Base-by-base conservation (phyloP, 2,888 invertebrate species). In the Euspilapteryx auroguttella region DNA sequence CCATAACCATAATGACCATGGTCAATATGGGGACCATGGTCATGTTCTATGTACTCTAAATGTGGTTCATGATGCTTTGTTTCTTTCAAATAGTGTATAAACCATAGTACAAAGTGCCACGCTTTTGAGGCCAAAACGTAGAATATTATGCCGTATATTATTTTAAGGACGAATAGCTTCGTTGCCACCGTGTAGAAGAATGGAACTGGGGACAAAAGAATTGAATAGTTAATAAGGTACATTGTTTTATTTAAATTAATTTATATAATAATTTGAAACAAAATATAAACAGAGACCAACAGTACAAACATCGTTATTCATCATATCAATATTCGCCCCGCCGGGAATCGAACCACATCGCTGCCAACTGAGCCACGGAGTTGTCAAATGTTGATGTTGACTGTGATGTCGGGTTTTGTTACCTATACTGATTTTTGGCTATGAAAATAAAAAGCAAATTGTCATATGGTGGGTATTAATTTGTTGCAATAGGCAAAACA, bases 131-230 rank as follows among this genome's bases (percentile, higher is more conserved):
- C 32, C 0, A 73, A 37, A 0, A 49, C 51, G 39, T 49, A 69
- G 39, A 73, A 62, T 3, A 73, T 42, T 2, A 51, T 52, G 2
- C 68, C 73, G 27, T 73, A 73, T 0, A 71, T 42, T 0, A 73
- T 44, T 32, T 73, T 73, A 14, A 73, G 35, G 1, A 73, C 48
- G 34, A 73, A 53, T 0, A 73, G 31, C 33, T 73, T 73, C 2
- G 66, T 61, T 2, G 65, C 66, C 1, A 57, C 58, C 2, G 61
- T 65, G 48, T 64, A 73, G 49, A 69, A 54, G 37, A 73, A 66
- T 32, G 68, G 69, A 26, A 62, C 73, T 73, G 68, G 12, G 43
- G 33, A 57, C 54, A 58, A 57, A 38, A 21, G 30, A 34, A 44
- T 7, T 23, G 2, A 23, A 10, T 23, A 10, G 9, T 11, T 23